Evolutionary conservation across 2,113 vertebrate species (phyloP).

Genomic region (Gopherus flavomarginatus): DNA sequence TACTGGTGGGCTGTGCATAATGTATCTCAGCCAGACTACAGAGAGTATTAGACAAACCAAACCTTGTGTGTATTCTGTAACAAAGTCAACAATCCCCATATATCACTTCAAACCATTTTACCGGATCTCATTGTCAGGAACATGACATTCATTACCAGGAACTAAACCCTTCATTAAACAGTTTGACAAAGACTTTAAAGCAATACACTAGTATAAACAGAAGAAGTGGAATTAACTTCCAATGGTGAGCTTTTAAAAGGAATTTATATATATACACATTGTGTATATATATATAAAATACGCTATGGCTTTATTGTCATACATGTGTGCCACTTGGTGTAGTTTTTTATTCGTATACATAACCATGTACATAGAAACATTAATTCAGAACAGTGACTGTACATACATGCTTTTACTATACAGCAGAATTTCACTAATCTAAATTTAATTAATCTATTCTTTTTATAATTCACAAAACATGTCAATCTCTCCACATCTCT

Average conservation of each 20-base stretch:
- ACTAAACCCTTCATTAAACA: constrained; percentile 63
- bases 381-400: neutral
- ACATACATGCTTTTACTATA: fast-evolving
- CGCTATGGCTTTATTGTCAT: neutral
- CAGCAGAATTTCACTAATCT: neutral
- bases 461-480: neutral
- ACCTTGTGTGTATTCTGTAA: neutral
- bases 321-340: neutral
- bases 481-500: neutral
- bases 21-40: constrained; percentile 30
- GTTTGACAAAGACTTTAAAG: constrained; percentile 52
- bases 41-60: constrained; percentile 45
- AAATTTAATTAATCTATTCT: neutral
- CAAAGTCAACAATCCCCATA: neutral
- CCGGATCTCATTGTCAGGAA: constrained; percentile 50
- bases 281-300: neutral
- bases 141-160: constrained; percentile 50
- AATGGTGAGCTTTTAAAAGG: neutral
- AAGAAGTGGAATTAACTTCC: constrained; percentile 52
- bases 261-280: neutral
- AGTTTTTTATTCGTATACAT: neutral
- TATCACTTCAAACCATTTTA: constrained; percentile 29
- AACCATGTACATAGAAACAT: neutral
- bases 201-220: constrained; percentile 5
- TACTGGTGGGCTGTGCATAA: neutral